A percentile compares a stretch with the other conserved stretches of the same genome.
phyloP scores from a whole-genome alignment of 1,140 invertebrate species.

The Dermatophagoides farinae region DNA sequence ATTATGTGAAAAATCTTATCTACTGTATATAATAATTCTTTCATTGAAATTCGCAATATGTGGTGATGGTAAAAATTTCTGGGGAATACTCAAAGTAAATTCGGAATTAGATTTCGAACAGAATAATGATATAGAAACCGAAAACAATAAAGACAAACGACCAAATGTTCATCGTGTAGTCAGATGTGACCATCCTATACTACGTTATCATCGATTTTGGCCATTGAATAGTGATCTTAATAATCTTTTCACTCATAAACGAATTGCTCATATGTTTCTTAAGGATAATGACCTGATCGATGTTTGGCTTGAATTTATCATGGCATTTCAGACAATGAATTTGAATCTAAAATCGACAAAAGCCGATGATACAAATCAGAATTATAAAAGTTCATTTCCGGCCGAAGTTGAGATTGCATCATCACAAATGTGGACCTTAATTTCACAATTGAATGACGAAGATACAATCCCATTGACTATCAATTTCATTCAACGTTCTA shows the following conservation, averaged over 20 bases:
- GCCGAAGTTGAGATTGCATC: slow-evolving; percentile 87
- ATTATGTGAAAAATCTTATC: slow-evolving; percentile 69
- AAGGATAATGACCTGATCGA: slow-evolving; percentile 59
- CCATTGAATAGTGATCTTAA: slow-evolving; percentile 88
- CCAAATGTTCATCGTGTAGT: slow-evolving; percentile 41
- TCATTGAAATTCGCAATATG: slow-evolving; percentile 78
- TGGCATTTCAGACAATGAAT: slow-evolving; percentile 91
- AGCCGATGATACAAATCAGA: slow-evolving; percentile 88
- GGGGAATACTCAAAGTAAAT: background rate
- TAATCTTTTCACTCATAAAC: slow-evolving; percentile 80
- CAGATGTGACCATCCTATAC: slow-evolving; percentile 66
- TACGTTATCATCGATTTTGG: slow-evolving; percentile 97
- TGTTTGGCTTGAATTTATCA: slow-evolving; percentile 83
- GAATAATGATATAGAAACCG: background rate
- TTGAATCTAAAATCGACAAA: slow-evolving; percentile 71
- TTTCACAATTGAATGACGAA: slow-evolving; percentile 57
- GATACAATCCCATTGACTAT: slow-evolving; percentile 44
- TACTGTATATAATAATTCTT: slow-evolving; percentile 82
- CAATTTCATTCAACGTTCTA: slow-evolving; percentile 47
- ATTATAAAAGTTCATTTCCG: slow-evolving; percentile 88
- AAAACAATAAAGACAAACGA: background rate
- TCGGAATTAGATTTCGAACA: background rate
- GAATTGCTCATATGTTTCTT: slow-evolving; percentile 71
- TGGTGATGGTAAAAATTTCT: slow-evolving; percentile 8
- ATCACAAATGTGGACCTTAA: slow-evolving; percentile 88